Evolutionary conservation across 2,113 vertebrate genomes (phyloP).

Genomic region (Tupaia chinensis): DNA sequence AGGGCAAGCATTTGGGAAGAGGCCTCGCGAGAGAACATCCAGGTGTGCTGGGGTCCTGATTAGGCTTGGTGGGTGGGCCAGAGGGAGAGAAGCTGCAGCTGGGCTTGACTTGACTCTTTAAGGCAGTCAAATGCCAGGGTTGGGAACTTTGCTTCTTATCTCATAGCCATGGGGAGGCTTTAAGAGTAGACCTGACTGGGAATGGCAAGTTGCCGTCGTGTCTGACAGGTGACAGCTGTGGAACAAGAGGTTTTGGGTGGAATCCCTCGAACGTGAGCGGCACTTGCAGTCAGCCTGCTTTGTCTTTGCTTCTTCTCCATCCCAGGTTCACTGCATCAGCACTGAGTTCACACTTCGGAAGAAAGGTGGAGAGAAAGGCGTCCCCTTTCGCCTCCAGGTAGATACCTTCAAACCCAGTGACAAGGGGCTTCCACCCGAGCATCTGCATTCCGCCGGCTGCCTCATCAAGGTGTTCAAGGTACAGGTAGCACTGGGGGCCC

Average conservation of each 20-base stretch:
- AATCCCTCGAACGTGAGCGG: neutral
- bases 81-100: neutral
- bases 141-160: neutral
- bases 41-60: neutral
- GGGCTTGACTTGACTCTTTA: neutral
- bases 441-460: slow-evolving; percentile 76
- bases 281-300: neutral
- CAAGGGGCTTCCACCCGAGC: slow-evolving; percentile 66
- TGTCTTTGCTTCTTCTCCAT: neutral
- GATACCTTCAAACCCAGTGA: slow-evolving; percentile 81
- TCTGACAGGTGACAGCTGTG: neutral
- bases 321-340: slow-evolving; percentile 84
- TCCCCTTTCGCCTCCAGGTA: slow-evolving; percentile 81
- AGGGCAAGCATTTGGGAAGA: neutral
- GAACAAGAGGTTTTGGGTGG: neutral
- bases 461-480: slow-evolving; percentile 84
- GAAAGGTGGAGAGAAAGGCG: slow-evolving; percentile 83
- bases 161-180: neutral
- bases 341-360: slow-evolving; percentile 83
- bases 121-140: neutral
- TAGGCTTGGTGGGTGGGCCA: neutral
- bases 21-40: neutral
- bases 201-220: neutral
- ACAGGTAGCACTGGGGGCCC: neutral
- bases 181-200: neutral